Percentiles rank a stretch among this genome's conserved stretches.
Evolutionary conservation across 1,140 invertebrate species (phyloP).

Genomic region (Drosophila mojavensis): DNA sequence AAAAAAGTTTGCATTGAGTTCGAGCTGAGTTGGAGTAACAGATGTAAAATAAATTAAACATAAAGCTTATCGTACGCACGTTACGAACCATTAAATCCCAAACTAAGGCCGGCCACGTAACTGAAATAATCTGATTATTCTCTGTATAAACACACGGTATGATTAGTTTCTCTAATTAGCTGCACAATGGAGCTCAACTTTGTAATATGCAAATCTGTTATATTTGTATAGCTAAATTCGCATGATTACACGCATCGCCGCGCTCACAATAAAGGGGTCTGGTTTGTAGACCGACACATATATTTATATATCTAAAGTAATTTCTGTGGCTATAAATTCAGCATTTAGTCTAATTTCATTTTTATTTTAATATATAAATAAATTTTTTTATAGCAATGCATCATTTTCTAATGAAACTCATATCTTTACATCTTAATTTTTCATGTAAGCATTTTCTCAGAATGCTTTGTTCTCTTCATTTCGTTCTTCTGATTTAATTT

Average conservation of each 20-base stretch:
- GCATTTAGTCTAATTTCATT: neutral
- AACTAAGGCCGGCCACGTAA: no score
- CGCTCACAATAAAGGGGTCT: neutral
- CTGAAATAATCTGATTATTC: neutral
- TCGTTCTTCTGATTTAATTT: neutral
- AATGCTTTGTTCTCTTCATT: constrained; percentile 9
- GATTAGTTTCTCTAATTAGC: constrained; percentile 48
- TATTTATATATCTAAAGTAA: constrained; percentile 3
- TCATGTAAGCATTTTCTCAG: constrained; percentile 10
- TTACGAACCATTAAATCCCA: constrained; percentile 1
- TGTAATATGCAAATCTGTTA: constrained; percentile 24
- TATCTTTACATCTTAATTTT: neutral
- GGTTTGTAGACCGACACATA: neutral
- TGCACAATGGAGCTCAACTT: constrained; percentile 48
- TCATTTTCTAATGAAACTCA: constrained; percentile 23
- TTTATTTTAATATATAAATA: constrained; percentile 11
- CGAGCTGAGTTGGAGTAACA: constrained; percentile 3
- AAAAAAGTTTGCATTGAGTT: neutral
- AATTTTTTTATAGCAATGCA: constrained; percentile 26
- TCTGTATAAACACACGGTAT: neutral
- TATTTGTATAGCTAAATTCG: constrained; percentile 45
- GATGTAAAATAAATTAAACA: constrained; percentile 2
- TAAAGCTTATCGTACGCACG: neutral
- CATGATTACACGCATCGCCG: constrained; percentile 56
- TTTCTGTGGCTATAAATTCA: constrained; percentile 1